Percentiles rank a stretch among this genome's conserved stretches.
Evolutionary conservation across 1,140 invertebrate species (phyloP).

Genomic region (Orius insidiosus): DNA sequence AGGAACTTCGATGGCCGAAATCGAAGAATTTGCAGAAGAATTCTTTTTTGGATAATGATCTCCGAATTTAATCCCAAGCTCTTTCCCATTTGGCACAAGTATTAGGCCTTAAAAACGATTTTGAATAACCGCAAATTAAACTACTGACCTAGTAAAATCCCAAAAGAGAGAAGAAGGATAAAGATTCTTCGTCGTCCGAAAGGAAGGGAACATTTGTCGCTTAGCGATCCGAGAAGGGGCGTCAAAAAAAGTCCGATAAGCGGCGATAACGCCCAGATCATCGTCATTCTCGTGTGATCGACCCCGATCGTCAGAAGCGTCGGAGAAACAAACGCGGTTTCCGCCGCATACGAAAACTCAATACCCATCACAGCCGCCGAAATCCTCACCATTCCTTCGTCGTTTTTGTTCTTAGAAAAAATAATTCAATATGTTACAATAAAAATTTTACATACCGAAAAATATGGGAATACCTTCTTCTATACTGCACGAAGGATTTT

Average conservation of each 20-base stretch:
- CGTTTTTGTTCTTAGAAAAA: constrained; percentile 50
- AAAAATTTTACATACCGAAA: constrained; percentile 40
- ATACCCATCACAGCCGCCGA: constrained; percentile 93
- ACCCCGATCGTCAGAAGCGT: constrained; percentile 85
- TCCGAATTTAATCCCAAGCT: constrained; percentile 60
- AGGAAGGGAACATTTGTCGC: constrained; percentile 65
- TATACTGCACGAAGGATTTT: constrained; percentile 11
- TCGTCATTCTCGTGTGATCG: constrained; percentile 76
- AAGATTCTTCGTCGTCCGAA: constrained; percentile 79
- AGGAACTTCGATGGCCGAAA: no score
- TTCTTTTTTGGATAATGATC: constrained; percentile 33
- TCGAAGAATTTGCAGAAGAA: no score
- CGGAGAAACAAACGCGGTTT: constrained; percentile 92
- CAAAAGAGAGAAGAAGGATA: constrained; percentile 72
- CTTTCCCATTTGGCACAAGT: constrained; percentile 79
- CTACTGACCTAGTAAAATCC: constrained; percentile 64
- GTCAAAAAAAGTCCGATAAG: constrained; percentile 85
- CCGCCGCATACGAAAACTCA: constrained; percentile 91
- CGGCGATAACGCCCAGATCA: constrained; percentile 87
- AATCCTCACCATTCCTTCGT: constrained; percentile 65
- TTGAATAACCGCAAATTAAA: constrained; percentile 2
- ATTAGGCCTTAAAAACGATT: constrained; percentile 43
- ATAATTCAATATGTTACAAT: not conserved
- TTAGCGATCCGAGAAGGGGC: constrained; percentile 77
- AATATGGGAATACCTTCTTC: constrained; percentile 46